Percentiles rank a stretch among this genome's conserved stretches.
phyloP scores from a whole-genome alignment of 2,113 vertebrate genomes.

The Tautogolabrus adspersus region DNA sequence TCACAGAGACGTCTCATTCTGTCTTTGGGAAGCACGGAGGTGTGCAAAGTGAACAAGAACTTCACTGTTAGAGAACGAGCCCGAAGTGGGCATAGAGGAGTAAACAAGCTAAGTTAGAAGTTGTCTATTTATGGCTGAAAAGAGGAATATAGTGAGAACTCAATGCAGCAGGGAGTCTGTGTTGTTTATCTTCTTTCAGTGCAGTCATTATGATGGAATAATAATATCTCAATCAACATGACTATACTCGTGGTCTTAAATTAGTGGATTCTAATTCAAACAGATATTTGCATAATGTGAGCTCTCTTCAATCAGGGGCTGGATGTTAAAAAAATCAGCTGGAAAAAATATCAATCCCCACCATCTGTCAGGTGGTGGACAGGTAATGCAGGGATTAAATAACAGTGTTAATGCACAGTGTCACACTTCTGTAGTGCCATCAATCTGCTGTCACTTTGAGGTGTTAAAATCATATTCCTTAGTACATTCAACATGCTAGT shows the following conservation, averaged over 20 bases:
- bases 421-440: not conserved
- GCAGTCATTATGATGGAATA: constrained; percentile 33
- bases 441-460: constrained; percentile 5
- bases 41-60: constrained; percentile 40
- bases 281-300: constrained; percentile 19
- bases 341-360: constrained; percentile 2
- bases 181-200: constrained; percentile 36
- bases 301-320: constrained; percentile 9
- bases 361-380: constrained; percentile 51
- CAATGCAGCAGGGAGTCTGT: constrained; percentile 10
- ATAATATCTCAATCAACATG: constrained; percentile 28
- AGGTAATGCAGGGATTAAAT: constrained; percentile 34
- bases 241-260: constrained; percentile 3
- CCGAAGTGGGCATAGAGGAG: constrained; percentile 35
- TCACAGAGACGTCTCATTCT: constrained; percentile 25
- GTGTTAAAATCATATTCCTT: not conserved
- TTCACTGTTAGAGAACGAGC: constrained; percentile 24
- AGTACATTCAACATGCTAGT: not conserved
- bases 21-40: constrained; percentile 37
- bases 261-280: constrained; percentile 39
- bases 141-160: constrained; percentile 1
- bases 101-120: constrained; percentile 25
- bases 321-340: not conserved
- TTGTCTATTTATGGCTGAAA: constrained; percentile 9
- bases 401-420: not conserved